Conservation (phyloP, 2,888 invertebrate species). For the Rotaria magnacalcarata region DNA sequence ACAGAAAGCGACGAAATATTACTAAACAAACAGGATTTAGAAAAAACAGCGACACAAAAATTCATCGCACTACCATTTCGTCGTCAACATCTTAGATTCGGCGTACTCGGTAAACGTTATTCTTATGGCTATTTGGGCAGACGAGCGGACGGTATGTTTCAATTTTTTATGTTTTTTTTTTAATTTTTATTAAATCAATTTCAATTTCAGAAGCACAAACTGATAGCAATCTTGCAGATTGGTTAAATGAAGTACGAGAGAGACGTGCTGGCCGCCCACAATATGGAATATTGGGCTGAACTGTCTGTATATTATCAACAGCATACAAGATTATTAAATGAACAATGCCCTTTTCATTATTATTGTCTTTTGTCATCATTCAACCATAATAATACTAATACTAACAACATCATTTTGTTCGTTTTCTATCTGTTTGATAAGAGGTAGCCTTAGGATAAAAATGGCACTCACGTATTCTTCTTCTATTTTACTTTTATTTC, state of each 20-base stretch:
- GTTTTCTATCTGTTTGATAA: not conserved
- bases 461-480: not conserved
- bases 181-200: not conserved
- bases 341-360: conserved; percentile 10
- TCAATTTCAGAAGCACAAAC: not conserved
- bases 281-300: not conserved
- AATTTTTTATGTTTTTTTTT: not conserved
- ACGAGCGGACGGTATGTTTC: not conserved
- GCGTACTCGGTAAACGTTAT: conserved; percentile 15
- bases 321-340: not conserved
- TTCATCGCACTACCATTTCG: not conserved
- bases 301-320: not conserved
- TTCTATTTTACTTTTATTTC: not conserved
- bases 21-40: not conserved
- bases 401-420: not conserved
- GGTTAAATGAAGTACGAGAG: not conserved
- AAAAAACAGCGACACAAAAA: not conserved
- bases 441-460: not conserved
- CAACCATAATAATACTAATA: not conserved
- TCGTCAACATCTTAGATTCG: not conserved
- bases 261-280: conserved; percentile 21
- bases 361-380: not conserved
- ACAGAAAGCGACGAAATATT: not conserved
- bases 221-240: not conserved
- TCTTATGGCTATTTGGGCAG: not conserved